phyloP scores from a whole-genome alignment of 2,888 invertebrate genomes.

The Thera britannica region DNA sequence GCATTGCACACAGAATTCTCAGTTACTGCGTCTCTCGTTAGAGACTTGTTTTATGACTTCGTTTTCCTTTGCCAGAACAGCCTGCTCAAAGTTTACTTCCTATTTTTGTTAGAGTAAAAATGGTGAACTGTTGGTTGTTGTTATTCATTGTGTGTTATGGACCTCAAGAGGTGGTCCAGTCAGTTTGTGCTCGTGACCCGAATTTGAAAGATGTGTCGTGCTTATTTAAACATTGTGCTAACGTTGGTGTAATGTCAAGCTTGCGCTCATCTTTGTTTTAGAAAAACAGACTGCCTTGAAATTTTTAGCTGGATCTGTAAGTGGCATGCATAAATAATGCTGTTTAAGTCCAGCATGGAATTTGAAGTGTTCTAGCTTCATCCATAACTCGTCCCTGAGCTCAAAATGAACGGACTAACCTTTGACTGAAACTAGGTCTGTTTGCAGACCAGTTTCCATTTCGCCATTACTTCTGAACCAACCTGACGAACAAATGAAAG shows the following conservation, averaged over 20 bases:
- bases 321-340: no score
- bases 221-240: no score
- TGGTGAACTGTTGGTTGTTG: no score
- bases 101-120: background rate
- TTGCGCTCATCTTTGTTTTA: no score
- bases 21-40: background rate
- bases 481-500: conserved; percentile 28
- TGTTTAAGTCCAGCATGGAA: no score
- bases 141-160: no score
- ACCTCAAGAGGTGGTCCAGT: no score
- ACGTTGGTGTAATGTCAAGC: no score
- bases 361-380: background rate
- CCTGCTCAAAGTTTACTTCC: background rate
- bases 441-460: conserved; percentile 23
- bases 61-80: background rate
- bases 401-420: background rate
- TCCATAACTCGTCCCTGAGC: background rate
- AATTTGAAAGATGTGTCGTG: no score
- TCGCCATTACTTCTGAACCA: conserved; percentile 17
- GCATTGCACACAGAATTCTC: background rate
- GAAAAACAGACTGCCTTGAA: no score
- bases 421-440: conserved; percentile 14
- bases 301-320: no score
- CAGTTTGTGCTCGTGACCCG: no score
- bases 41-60: background rate